Conservation (phyloP, 2,797 vertebrate species). For the Pipistrellus pygmaeus region DNA sequence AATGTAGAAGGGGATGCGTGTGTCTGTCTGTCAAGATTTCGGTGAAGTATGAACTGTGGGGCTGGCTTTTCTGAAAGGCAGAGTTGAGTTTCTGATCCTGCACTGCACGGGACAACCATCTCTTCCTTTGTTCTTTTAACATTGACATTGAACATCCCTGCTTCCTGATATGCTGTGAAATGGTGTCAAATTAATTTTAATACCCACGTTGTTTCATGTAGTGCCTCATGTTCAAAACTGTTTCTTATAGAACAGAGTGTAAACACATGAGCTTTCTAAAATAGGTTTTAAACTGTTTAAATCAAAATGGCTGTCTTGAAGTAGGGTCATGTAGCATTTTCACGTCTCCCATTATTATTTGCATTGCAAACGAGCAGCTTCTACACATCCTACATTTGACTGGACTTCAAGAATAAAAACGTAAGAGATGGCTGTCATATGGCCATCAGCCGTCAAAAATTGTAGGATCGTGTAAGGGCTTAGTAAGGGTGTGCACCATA, state of each 20-base stretch:
- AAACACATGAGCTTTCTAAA: neutral
- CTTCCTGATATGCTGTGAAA: neutral
- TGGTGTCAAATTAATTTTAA: neutral
- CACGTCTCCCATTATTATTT: neutral
- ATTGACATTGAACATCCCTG: neutral
- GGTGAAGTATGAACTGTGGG: constrained; percentile 40
- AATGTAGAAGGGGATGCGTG: neutral
- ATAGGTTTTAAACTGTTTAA: neutral
- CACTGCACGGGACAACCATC: neutral
- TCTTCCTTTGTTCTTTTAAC: neutral
- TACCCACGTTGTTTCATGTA: neutral
- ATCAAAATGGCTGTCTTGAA: neutral
- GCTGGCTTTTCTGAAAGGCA: neutral
- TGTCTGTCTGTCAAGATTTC: constrained; percentile 39
- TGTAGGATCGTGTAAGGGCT: neutral
- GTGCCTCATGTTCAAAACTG: neutral
- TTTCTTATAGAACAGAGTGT: neutral
- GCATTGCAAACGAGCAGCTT: neutral
- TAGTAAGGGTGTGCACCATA: neutral
- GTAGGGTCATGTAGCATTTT: neutral
- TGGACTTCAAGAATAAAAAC: neutral
- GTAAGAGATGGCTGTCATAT: neutral
- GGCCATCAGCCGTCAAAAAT: neutral
- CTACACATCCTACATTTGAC: neutral
- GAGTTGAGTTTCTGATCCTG: neutral